These are phyloP conservation scores for Hemithea aestivaria DNA, from an alignment of 2,888 invertebrate species.

Conservation along the genomic window DNA sequence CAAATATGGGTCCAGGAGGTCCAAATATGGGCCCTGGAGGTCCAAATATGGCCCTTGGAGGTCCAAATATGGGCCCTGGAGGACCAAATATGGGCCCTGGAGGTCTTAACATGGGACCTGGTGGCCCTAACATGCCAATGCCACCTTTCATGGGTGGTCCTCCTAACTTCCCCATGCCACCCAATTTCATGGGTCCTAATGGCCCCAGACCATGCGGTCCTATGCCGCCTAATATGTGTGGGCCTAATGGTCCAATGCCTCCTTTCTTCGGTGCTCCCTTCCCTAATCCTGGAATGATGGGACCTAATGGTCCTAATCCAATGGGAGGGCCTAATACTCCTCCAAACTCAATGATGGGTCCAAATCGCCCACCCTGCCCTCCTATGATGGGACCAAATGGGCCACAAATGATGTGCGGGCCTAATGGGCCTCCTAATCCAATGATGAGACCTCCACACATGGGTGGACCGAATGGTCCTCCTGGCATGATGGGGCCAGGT, in stretches of 20 bases:
- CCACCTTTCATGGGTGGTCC: constrained; percentile 52
- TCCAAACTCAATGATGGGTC: constrained; percentile 20
- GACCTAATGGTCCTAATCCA: constrained; percentile 31
- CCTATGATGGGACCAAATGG: constrained; percentile 45
- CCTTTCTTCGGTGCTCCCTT: constrained; percentile 47
- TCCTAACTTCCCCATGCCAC: constrained; percentile 62
- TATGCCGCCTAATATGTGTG: constrained; percentile 49
- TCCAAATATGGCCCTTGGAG: constrained; percentile 33
- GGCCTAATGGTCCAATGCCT: constrained; percentile 49
- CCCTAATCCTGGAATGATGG: constrained; percentile 38
- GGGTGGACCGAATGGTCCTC: constrained; percentile 35
- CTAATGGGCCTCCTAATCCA: constrained; percentile 31
- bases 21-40: constrained; percentile 30
- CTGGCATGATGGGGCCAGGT: constrained; percentile 46
- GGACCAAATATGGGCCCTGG: constrained; percentile 28
- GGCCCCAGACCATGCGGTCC: constrained; percentile 49
- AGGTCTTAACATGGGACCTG: constrained; percentile 29
- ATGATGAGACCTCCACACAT: constrained; percentile 21
- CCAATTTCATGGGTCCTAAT: constrained; percentile 64
- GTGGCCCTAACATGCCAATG: constrained; percentile 45
- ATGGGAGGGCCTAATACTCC: constrained; percentile 34
- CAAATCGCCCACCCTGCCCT: constrained; percentile 19
- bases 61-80: constrained; percentile 36
- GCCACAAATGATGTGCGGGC: constrained; percentile 28
- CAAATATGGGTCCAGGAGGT: constrained; percentile 32